phyloP scores from a whole-genome alignment of 2,113 vertebrate genomes.

The Holacanthus passer region DNA sequence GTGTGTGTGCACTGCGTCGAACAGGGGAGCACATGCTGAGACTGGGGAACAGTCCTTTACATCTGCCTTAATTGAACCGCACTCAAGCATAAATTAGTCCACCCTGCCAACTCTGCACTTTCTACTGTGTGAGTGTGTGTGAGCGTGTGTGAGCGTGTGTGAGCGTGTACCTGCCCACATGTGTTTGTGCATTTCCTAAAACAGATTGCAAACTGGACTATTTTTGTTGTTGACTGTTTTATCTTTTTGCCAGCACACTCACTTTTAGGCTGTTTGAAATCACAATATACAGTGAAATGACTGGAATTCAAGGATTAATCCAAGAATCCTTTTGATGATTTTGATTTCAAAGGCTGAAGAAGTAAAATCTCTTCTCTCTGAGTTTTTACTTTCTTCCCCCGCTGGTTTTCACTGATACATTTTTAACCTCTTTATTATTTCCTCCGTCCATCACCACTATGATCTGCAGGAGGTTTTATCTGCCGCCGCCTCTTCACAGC shows the following conservation, averaged over 20 bases:
- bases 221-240: constrained; percentile 5
- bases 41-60: constrained; percentile 61
- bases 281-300: background rate
- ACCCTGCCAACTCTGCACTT: constrained; percentile 67
- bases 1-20: constrained; percentile 61
- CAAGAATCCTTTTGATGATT: constrained; percentile 3
- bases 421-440: background rate
- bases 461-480: background rate
- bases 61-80: constrained; percentile 76
- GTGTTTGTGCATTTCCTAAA: constrained; percentile 33
- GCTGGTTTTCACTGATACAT: background rate
- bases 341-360: background rate
- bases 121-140: constrained; percentile 32
- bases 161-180: constrained; percentile 12
- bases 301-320: background rate
- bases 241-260: background rate
- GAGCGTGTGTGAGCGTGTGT: constrained; percentile 16
- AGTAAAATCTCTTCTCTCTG: background rate
- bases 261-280: constrained; percentile 3
- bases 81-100: constrained; percentile 77
- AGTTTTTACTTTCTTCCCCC: background rate
- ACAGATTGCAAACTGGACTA: constrained; percentile 33
- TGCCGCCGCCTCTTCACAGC: background rate
- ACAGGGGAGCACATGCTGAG: constrained; percentile 53
- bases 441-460: background rate